phyloP scores from a whole-genome alignment of 1,140 invertebrate species.

The Cryptotermes secundus region DNA sequence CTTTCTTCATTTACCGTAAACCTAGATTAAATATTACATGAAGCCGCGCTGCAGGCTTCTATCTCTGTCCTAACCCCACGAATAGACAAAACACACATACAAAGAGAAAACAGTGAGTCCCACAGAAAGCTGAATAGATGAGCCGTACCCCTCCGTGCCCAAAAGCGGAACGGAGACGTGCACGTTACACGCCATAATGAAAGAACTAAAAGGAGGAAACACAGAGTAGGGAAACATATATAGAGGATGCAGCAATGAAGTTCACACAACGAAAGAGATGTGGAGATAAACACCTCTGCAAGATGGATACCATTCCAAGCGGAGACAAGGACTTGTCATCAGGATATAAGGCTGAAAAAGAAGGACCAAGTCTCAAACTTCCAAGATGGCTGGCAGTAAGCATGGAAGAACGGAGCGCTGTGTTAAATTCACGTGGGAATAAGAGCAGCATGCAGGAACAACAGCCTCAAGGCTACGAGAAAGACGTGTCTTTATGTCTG shows the following conservation, averaged over 20 bases:
- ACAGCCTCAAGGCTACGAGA: too few species aligned
- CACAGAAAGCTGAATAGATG: not conserved
- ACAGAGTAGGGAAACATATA: not conserved
- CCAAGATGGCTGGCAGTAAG: not conserved
- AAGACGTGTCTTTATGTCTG: not conserved
- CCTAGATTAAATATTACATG: not conserved
- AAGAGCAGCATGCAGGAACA: not conserved
- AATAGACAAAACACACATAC: too few species aligned
- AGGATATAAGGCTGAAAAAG: not conserved
- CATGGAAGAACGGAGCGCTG: not conserved
- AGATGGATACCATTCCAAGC: not conserved
- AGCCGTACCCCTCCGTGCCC: too few species aligned
- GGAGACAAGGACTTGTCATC: not conserved
- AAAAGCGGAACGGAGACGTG: too few species aligned
- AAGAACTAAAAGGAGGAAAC: not conserved
- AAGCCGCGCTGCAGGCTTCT: not conserved
- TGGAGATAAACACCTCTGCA: not conserved
- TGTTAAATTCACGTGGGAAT: slow-evolving; percentile 1
- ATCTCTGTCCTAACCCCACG: not conserved
- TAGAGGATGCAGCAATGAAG: not conserved
- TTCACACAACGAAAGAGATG: not conserved
- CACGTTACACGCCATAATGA: too few species aligned
- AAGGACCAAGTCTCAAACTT: not conserved
- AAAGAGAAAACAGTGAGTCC: not conserved
- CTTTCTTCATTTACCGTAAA: too few species aligned